Base-by-base conservation (phyloP, 2,888 invertebrate genomes). In the Eristalinus sepulchralis region DNA sequence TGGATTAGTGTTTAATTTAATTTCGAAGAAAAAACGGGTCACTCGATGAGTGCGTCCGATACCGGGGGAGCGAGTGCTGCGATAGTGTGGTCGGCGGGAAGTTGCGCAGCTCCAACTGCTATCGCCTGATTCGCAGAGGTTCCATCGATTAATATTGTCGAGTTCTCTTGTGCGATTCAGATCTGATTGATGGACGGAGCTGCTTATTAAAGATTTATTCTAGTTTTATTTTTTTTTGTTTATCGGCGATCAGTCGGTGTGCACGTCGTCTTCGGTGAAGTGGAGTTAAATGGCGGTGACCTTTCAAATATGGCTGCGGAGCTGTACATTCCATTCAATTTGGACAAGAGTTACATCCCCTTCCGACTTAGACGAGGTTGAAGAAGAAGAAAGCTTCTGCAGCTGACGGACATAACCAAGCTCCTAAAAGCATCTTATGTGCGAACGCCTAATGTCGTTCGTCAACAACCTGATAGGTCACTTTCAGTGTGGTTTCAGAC, bases 1-100 rank as follows among this genome's bases (percentile, higher is more conserved):
- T 62, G 62, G 62, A 62, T 62, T 62, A 62, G 62, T 62, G 62
- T 62, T 33, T 62, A 31, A 33, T 62, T 62, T 62, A 62, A 62
- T 62, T 62, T 33, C 8, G 17, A 62, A 31, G 13, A n/a, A 55
- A 57, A 57, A 57, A 24, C 57, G 24, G 57, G 57, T 57, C 57
- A 27, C 11, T 57, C 57, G 57, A 57, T 57, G 47, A 57, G 22
- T 5, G 24, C 11, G 22, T 5, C 13, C 57, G 57, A 57, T 57
- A 57, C 17, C 47, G 5, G n/a, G 47, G 6, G n/a, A n/a, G 47
- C 3, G 47, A 47, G 47, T 17, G 47, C n/a, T 47, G n/a, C 17
- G 17, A 47, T 17, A 47, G 17, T 17, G 47, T 47, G 39, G 47
- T 47, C 8, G 47, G 8, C 10, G 34, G 34, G 34, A 10, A 34